Evolutionary conservation across 2,888 invertebrate species (phyloP).

Genomic region (Drosophila mettleri): DNA sequence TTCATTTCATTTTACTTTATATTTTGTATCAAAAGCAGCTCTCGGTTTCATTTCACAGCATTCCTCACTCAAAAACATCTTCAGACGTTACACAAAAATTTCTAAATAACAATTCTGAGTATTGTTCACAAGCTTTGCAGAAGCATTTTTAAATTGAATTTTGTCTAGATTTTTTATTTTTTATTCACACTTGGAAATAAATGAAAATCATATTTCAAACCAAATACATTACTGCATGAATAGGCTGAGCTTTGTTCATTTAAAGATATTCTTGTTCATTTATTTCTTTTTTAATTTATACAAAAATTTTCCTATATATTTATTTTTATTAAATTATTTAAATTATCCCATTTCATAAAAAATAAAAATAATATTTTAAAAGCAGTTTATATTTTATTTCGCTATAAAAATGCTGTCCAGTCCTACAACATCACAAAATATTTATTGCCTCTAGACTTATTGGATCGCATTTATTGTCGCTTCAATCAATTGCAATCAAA

Average conservation of each 20-base stretch:
- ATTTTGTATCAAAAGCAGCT: conserved; percentile 2
- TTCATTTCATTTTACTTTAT: too few relatives aligned
- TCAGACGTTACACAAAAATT: background rate
- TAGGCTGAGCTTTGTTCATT: too few relatives aligned
- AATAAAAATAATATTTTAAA: too few relatives aligned
- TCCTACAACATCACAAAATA: background rate
- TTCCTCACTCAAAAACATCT: background rate
- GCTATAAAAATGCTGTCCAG: background rate
- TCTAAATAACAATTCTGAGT: background rate
- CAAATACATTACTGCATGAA: too few relatives aligned
- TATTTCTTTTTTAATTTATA: too few relatives aligned
- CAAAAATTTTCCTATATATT: too few relatives aligned
- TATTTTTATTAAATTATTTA: too few relatives aligned
- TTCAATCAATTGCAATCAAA: background rate
- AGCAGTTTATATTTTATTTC: too few relatives aligned
- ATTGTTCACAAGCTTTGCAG: background rate
- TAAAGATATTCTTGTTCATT: too few relatives aligned
- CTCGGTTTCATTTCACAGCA: background rate
- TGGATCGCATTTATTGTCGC: background rate
- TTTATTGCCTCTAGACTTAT: background rate
- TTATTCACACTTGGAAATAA: background rate
- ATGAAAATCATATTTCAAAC: background rate
- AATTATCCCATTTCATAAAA: too few relatives aligned
- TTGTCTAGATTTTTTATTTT: background rate
- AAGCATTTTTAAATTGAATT: background rate